Conservation (phyloP, 2,113 vertebrate species). For the Sturnira hondurensis region DNA sequence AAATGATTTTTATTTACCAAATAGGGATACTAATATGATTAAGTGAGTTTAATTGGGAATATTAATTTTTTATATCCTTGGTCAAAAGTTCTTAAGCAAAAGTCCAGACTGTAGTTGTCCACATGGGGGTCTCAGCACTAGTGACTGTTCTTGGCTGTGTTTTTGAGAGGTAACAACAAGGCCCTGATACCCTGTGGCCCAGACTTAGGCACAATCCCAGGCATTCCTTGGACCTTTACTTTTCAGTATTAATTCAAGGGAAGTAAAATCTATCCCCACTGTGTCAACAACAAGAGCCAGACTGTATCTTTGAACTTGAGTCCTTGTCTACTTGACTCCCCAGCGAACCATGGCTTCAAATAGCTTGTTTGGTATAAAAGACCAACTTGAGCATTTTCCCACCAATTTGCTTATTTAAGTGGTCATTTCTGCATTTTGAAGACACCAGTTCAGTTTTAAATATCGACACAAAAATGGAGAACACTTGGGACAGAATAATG, state of each 20-base stretch:
- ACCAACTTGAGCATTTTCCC: not conserved
- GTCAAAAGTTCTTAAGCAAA: not conserved
- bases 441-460: not conserved
- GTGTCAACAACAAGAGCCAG: not conserved
- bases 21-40: slow-evolving; percentile 31
- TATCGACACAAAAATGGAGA: not conserved
- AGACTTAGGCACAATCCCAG: not conserved
- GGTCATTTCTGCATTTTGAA: not conserved
- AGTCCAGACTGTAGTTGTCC: not conserved
- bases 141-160: not conserved
- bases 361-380: not conserved
- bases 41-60: slow-evolving; percentile 18
- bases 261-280: not conserved
- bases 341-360: not conserved
- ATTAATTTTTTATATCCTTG: slow-evolving; percentile 17
- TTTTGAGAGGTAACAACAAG: not conserved
- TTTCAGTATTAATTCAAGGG: slow-evolving; percentile 21
- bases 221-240: not conserved
- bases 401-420: not conserved
- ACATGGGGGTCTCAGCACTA: not conserved
- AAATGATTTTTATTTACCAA: slow-evolving; percentile 50
- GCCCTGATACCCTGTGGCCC: not conserved
- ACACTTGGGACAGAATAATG: not conserved
- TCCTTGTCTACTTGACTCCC: not conserved
- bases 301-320: not conserved